Evolutionary conservation across 37 sponge, comb jelly and placozoan genomes (phyloP), one percentile per base, ranked within the genome.

Genomic region (Aplysina aerophoba): DNA sequence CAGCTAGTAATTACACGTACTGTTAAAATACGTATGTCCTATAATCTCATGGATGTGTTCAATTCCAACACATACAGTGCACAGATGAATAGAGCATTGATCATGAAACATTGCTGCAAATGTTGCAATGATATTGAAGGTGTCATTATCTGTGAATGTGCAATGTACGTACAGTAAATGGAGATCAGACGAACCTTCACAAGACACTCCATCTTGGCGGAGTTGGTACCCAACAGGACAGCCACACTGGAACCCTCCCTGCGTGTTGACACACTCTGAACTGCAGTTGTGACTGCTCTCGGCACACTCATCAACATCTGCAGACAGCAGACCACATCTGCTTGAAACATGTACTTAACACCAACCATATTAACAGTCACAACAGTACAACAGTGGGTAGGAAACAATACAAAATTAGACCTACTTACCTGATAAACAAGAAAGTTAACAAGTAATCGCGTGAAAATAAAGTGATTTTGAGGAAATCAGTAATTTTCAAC

Each of bases 231-330:
- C 71, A 1, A 2, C 28, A 4, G 28, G 14, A 8, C 71, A 69
- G 1, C 35, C 34, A 69, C 71, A 69, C 34, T 17, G 33, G 34
- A 69, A 69, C 4, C 71, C 71, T 31, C 71, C 71, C 19, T 2
- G 0, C 6, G 28, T 69, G 33, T 69, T 69, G 33, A 69, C 1
- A 8, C 71, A 69, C 4, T 69, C 17, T 16, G 14, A 1, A 16
- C 35, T 34, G 34, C 71, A 69, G 71, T 69, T 31, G 34, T 69
- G 71, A 35, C 11, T 31, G 34, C 71, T 35, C 1, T 34, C 15
- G 34, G 35, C 12, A 27, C 71, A 69, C 71, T 69, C 71, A 27
- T 69, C 34, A 35, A 69, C 28, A 35, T 69, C 71, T 69, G 34
- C 33, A 27, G 2, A 11, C 11, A 4, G 11, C 2, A 62, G 27